phyloP scores from a whole-genome alignment of 2,113 vertebrate species.

The Corvus moneduloides region DNA sequence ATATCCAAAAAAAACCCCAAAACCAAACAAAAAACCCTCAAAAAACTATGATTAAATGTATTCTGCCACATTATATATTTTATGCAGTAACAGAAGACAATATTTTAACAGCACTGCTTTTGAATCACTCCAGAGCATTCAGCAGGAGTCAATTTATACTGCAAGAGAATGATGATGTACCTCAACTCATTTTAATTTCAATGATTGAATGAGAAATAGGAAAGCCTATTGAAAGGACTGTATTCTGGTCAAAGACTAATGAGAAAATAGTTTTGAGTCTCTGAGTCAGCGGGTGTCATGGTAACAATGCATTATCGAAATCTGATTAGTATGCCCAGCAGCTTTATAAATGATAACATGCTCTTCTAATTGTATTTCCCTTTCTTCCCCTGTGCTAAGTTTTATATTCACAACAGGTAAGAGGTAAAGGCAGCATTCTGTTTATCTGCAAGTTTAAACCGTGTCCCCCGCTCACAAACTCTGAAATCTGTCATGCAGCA shows the following conservation, averaged over 20 bases:
- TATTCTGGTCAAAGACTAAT: slow-evolving; percentile 75
- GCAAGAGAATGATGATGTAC: slow-evolving; percentile 68
- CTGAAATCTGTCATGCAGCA: neutral
- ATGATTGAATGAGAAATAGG: slow-evolving; percentile 72
- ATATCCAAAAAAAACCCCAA: neutral
- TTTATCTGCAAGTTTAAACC: slow-evolving; percentile 13
- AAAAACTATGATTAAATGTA: neutral
- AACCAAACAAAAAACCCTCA: neutral
- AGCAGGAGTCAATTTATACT: slow-evolving; percentile 59
- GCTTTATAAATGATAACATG: slow-evolving; percentile 48
- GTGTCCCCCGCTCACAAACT: neutral
- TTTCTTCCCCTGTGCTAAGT: slow-evolving; percentile 26
- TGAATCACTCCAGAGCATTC: slow-evolving; percentile 41
- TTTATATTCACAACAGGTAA: slow-evolving; percentile 40
- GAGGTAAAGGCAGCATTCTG: neutral
- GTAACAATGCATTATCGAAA: slow-evolving; percentile 74
- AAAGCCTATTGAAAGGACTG: slow-evolving; percentile 70
- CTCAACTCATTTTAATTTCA: slow-evolving; percentile 71
- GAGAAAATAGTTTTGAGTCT: slow-evolving; percentile 69
- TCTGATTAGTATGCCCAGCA: slow-evolving; percentile 74
- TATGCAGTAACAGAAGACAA: slow-evolving; percentile 14
- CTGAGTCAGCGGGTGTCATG: slow-evolving; percentile 72
- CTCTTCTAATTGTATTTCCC: slow-evolving; percentile 59
- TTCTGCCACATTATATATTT: neutral
- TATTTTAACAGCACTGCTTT: slow-evolving; percentile 7